Percentiles rank a stretch among this genome's conserved stretches.
Evolutionary conservation across 2,888 invertebrate species (phyloP).

Genomic region (Gandaritis pyraliata): DNA sequence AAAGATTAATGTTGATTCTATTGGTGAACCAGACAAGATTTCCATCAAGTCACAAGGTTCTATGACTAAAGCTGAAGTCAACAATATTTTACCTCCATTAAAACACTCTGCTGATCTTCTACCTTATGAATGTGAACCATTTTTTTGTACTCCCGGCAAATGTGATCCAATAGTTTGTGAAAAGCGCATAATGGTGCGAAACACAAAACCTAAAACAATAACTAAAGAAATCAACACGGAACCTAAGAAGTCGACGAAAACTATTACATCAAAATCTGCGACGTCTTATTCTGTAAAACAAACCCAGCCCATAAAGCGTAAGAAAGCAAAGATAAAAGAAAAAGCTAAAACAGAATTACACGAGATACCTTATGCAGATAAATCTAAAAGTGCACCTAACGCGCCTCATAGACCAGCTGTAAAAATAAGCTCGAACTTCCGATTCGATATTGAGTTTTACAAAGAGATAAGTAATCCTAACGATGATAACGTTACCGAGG

Average conservation of each 20-base stretch:
- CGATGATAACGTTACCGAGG: not conserved
- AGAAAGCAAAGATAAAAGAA: conserved; percentile 13
- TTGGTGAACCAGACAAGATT: conserved; percentile 12
- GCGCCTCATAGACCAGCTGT: conserved; percentile 39
- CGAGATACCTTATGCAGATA: conserved; percentile 5
- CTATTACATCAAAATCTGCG: conserved; percentile 29
- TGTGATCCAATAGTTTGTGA: conserved; percentile 50
- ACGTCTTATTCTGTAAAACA: conserved; percentile 8
- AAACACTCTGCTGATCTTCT: conserved; percentile 26
- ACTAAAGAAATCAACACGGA: conserved; percentile 30
- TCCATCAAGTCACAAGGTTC: conserved; percentile 15
- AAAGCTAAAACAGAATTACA: not conserved
- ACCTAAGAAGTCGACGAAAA: conserved; percentile 22
- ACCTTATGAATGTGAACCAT: conserved; percentile 52
- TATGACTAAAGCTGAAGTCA: conserved; percentile 18
- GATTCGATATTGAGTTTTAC: conserved; percentile 49
- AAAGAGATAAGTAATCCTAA: conserved; percentile 35
- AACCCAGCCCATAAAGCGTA: conserved; percentile 2
- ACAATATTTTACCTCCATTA: conserved; percentile 12
- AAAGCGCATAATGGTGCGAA: conserved; percentile 32
- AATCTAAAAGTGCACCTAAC: conserved; percentile 20
- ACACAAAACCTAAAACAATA: conserved; percentile 10
- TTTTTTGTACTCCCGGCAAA: conserved; percentile 46
- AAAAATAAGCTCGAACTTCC: conserved; percentile 47
- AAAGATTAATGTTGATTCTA: conserved; percentile 2